Evolutionary conservation across 2,113 vertebrate species (phyloP).

Genomic region (Sylvilagus bachmani): DNA sequence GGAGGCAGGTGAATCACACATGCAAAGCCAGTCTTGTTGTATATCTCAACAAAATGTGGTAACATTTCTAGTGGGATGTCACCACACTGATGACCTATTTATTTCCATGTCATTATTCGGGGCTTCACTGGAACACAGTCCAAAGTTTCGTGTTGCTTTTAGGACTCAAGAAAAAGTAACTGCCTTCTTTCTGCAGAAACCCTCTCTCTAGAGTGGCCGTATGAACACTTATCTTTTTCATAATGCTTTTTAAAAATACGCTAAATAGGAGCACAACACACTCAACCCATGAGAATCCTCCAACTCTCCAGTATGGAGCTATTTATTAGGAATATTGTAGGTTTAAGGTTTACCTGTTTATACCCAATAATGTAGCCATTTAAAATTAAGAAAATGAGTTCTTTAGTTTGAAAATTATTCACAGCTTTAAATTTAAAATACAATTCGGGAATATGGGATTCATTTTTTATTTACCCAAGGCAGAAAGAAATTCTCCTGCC

Average conservation of each 20-base stretch:
- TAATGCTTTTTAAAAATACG: slow-evolving; percentile 28
- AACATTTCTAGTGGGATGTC: not conserved
- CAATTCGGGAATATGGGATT: not conserved
- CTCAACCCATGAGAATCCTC: not conserved
- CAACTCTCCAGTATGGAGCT: not conserved
- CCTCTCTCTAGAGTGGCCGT: slow-evolving; percentile 28
- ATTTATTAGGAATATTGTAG: not conserved
- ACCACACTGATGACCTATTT: not conserved
- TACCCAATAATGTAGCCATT: not conserved
- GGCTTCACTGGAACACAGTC: not conserved
- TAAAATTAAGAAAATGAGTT: slow-evolving; percentile 39
- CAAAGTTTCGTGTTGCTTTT: slow-evolving; percentile 27
- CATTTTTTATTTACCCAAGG: slow-evolving; percentile 51
- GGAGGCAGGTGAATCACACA: not conserved
- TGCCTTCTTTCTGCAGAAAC: not conserved
- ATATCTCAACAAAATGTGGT: not conserved
- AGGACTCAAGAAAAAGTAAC: slow-evolving; percentile 45
- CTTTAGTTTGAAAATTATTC: slow-evolving; percentile 6
- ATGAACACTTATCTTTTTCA: not conserved
- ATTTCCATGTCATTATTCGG: slow-evolving; percentile 61
- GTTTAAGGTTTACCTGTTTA: not conserved
- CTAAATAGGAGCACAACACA: not conserved
- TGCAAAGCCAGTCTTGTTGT: slow-evolving; percentile 19
- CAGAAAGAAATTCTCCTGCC: slow-evolving; percentile 10
- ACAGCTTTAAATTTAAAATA: slow-evolving; percentile 46